Evolutionary conservation across 2,113 vertebrate genomes (phyloP).

Genomic region (Beaufortia kweichowensis): DNA sequence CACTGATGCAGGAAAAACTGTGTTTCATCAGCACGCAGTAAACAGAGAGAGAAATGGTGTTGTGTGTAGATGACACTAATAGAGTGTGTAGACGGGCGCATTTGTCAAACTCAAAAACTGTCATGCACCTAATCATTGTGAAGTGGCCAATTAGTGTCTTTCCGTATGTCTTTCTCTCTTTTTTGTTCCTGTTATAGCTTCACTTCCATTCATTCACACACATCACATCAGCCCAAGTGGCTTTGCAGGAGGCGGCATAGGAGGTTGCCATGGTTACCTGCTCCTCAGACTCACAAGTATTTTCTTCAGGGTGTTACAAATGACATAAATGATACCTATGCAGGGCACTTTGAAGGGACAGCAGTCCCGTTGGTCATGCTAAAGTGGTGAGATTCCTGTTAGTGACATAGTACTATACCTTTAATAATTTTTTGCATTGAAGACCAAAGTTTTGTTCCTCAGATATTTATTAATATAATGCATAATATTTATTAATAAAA

Average conservation of each 20-base stretch:
- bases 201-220: slow-evolving; percentile 22
- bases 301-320: slow-evolving; percentile 21
- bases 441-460: too few relatives aligned
- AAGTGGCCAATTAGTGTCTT: slow-evolving; percentile 5
- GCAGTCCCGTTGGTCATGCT: neutral
- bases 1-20: too few relatives aligned
- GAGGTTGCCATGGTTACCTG: slow-evolving; percentile 62
- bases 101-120: neutral
- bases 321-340: neutral
- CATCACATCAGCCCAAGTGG: neutral
- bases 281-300: slow-evolving; percentile 30
- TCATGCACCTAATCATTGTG: slow-evolving; percentile 10
- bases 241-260: slow-evolving; percentile 9
- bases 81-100: neutral
- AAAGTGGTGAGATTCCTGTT: too few relatives aligned
- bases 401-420: too few relatives aligned
- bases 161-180: neutral
- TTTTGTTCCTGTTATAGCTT: neutral
- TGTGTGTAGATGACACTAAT: neutral
- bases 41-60: neutral
- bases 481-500: too few relatives aligned
- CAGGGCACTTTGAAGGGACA: neutral
- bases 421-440: too few relatives aligned
- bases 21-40: too few relatives aligned
- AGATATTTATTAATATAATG: too few relatives aligned